phyloP scores from a whole-genome alignment of 2,797 vertebrate genomes.

The Betta splendens region DNA sequence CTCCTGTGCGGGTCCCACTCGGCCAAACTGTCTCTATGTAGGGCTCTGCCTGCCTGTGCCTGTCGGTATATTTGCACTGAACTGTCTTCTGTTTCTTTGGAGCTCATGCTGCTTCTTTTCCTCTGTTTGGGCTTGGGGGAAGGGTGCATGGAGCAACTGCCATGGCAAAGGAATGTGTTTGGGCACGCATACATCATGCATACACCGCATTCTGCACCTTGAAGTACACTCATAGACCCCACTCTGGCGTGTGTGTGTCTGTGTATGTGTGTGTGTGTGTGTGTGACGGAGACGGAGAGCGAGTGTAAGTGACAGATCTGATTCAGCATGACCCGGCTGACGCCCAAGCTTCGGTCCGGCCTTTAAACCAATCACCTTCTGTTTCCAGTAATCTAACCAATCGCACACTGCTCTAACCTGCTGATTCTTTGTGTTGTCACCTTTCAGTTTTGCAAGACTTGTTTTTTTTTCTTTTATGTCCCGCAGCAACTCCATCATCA shows the following conservation, averaged over 20 bases:
- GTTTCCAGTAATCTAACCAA: slow-evolving; percentile 60
- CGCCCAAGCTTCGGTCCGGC: slow-evolving; percentile 38
- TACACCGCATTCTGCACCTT: slow-evolving; percentile 58
- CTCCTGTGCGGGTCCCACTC: slow-evolving; percentile 16
- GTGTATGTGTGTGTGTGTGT: slow-evolving; percentile 23
- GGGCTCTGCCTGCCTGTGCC: slow-evolving; percentile 63
- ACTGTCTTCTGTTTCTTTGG: slow-evolving; percentile 65
- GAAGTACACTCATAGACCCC: slow-evolving; percentile 49
- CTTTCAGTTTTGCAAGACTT: slow-evolving; percentile 61
- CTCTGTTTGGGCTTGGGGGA: slow-evolving; percentile 74
- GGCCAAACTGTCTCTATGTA: slow-evolving; percentile 71
- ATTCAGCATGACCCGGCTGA: slow-evolving; percentile 70
- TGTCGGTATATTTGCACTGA: slow-evolving; percentile 61
- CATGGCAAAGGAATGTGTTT: slow-evolving; percentile 77
- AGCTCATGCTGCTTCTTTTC: slow-evolving; percentile 82
- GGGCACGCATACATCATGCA: slow-evolving; percentile 60
- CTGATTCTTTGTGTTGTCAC: slow-evolving; percentile 57
- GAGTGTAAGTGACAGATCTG: slow-evolving; percentile 43
- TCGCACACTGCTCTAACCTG: slow-evolving; percentile 55
- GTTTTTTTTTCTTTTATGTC: slow-evolving; percentile 44
- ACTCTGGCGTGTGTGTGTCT: slow-evolving; percentile 35
- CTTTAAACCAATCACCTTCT: slow-evolving; percentile 59
- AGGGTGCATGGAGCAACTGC: slow-evolving; percentile 73
- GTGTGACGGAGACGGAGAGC: slow-evolving; percentile 7
- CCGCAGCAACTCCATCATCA: slow-evolving; percentile 60